Conservation (phyloP, 1,140 invertebrate species). For the Drosophila pallidifrons region DNA sequence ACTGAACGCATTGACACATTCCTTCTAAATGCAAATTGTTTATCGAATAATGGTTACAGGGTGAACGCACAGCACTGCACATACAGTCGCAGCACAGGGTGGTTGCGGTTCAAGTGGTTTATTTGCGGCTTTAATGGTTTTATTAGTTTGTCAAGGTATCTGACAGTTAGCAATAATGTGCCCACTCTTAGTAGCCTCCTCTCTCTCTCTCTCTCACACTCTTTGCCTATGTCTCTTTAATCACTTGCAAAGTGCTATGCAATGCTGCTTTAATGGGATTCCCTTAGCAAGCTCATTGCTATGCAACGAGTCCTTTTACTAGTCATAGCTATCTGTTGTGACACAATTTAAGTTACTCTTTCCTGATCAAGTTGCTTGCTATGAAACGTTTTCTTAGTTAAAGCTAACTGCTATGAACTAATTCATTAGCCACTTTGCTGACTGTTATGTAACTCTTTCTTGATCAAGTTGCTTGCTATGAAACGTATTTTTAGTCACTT, state of each 20-base stretch:
- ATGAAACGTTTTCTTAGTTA: too few species aligned
- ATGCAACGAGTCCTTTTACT: not conserved
- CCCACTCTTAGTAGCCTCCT: too few species aligned
- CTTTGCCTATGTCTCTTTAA: too few species aligned
- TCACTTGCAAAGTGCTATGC: not conserved
- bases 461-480: slow-evolving; percentile 3
- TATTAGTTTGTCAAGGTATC: slow-evolving; percentile 12
- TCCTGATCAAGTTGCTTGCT: too few species aligned
- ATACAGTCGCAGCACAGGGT: not conserved
- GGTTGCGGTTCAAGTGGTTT: slow-evolving; percentile 12
- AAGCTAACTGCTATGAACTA: too few species aligned
- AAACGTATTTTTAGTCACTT: not conserved
- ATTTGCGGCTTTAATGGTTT: slow-evolving; percentile 13
- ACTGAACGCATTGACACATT: not conserved
- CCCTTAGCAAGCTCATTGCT: slow-evolving; percentile 8
- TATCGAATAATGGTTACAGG: slow-evolving; percentile 9
- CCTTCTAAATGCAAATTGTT: slow-evolving; percentile 4
- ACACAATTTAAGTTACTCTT: too few species aligned
- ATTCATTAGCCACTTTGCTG: too few species aligned
- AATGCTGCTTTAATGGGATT: not conserved
- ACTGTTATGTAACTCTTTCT: not conserved
- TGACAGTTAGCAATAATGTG: not conserved
- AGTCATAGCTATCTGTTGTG: not conserved
- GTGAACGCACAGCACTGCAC: not conserved
- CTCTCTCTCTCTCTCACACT: too few species aligned